Conservation (phyloP, 2,113 vertebrate genomes). For the Porphyrio hochstetteri region DNA sequence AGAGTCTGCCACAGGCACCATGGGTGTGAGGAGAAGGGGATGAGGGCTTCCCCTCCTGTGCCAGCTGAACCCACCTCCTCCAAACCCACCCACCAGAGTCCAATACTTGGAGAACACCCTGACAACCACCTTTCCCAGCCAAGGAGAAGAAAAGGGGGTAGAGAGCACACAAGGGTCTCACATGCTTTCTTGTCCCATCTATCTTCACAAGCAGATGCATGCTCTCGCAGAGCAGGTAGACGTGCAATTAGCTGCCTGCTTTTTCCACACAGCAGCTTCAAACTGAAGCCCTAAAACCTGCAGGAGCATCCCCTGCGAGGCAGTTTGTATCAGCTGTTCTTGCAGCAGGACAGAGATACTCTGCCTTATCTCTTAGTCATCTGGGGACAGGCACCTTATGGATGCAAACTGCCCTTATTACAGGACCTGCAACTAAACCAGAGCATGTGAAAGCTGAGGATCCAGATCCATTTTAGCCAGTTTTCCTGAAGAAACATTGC, state of each 20-base stretch:
- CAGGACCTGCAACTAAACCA: neutral
- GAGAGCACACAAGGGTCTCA: neutral
- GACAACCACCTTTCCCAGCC: neutral
- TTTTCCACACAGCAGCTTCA: neutral
- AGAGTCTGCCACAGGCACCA: neutral
- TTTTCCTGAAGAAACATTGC: neutral
- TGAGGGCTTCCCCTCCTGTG: neutral
- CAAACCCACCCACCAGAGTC: neutral
- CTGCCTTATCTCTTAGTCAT: neutral
- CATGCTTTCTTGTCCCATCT: neutral
- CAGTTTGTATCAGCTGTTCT: neutral
- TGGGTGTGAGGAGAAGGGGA: neutral
- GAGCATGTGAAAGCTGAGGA: neutral
- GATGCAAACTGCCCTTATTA: neutral
- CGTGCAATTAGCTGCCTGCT: neutral
- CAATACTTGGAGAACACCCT: neutral
- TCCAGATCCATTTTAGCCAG: neutral
- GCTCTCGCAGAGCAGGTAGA: neutral
- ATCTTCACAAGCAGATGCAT: neutral
- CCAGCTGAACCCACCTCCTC: neutral
- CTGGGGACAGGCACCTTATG: fast-evolving
- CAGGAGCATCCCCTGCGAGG: neutral
- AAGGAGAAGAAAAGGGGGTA: neutral
- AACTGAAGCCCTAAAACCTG: neutral
- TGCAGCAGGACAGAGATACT: neutral